Evolutionary conservation across 2,113 vertebrate species (phyloP).

Genomic region (Bubo scandiacus): DNA sequence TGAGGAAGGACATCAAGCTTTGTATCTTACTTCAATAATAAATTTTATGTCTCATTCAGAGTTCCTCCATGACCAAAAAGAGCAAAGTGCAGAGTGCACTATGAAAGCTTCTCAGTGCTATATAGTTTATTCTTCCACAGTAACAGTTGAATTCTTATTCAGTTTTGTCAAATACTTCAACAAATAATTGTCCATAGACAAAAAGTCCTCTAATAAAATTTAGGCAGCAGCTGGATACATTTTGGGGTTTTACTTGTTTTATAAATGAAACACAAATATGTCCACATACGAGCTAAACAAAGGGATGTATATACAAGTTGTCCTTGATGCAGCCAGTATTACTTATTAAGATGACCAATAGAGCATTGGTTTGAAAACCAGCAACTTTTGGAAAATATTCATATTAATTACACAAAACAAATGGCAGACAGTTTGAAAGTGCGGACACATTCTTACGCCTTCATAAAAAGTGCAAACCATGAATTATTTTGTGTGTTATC

Average conservation of each 20-base stretch:
- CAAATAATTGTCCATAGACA: neutral
- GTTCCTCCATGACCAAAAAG: neutral
- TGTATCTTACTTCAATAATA: neutral
- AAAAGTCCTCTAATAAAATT: neutral
- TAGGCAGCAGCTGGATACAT: neutral
- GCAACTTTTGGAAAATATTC: neutral
- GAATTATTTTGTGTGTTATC: conserved; percentile 58
- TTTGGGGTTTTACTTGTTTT: neutral
- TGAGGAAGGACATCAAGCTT: neutral
- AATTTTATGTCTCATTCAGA: neutral
- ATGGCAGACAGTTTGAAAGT: conserved; percentile 16
- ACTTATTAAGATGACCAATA: neutral
- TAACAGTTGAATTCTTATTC: neutral
- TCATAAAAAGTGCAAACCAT: conserved; percentile 34
- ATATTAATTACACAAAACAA: neutral
- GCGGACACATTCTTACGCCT: conserved; percentile 27
- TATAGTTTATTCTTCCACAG: neutral
- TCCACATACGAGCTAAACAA: neutral
- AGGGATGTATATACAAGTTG: neutral
- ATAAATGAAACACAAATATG: neutral
- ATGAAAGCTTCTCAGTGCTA: neutral
- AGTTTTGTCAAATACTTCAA: neutral
- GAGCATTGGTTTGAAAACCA: neutral
- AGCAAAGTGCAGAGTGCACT: neutral
- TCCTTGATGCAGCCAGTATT: accelerated